Evolutionary conservation across 2,113 vertebrate genomes (phyloP), one percentile per base, ranked within the genome.

Genomic region (Acrocephalus arundinaceus): DNA sequence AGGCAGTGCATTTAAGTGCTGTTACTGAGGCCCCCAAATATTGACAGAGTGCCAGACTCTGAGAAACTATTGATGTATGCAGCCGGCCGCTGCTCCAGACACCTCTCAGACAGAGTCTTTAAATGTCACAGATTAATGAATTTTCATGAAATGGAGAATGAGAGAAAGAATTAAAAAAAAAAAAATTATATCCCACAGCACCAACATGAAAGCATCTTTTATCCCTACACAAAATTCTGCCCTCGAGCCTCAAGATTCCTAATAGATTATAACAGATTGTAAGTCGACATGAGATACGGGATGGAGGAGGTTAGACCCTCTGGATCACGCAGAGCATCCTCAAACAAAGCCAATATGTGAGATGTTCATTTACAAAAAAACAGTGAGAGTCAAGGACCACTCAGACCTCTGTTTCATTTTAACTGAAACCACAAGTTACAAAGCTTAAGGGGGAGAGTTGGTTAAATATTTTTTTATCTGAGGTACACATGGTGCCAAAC

Each of bases 81-180:
- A 97, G 97, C 90, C 81, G 95, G 97, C 97, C 98, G 96, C 97
- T 97, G 98, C 97, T 97, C 97, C 97, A 98, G 98, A 98, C 97
- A 98, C 97, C 98, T 98, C 97, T 98, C 97, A 98, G 97, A 98
- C 97, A 97, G 96, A 96, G 97, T 97, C 97, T 98, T 98, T 98
- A 98, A 98, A 98, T 98, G 98, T 98, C 98, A 98, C 97, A 97
- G 96, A 98, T 98, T 98, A 98, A 98, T 98, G 97, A 98, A 98
- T 98, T 98, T 98, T 98, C 98, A 98, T 98, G 98, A 98, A 98
- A 98, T 2, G 7, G 76, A 91, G 93, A 95, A 86, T 89, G 96
- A 95, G 94, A 96, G 81, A 91, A 96, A 94, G 93, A 95, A 94
- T 96, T 83, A 54, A 48, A 48, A 89, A 90, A 90, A 39, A 48